Evolutionary conservation across 2,113 vertebrate genomes (phyloP), one percentile per base, ranked within the genome.

Genomic region (Seriola quinqueradiata): DNA sequence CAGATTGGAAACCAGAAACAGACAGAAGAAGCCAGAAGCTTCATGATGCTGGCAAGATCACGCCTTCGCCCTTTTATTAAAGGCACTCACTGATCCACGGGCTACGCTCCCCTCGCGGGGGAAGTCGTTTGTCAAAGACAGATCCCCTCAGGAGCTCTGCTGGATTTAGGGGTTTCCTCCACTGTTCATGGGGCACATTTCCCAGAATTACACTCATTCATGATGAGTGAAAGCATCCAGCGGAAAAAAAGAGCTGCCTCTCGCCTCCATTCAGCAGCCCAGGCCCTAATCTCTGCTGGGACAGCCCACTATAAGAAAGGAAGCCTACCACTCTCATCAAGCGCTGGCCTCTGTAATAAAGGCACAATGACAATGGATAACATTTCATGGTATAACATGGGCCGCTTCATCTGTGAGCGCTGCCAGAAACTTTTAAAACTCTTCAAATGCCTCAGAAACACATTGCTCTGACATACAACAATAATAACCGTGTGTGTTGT

Each of bases 161-260:
- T 74, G 91, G 88, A 94, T 90, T 93, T 93, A 90, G 81, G 87
- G 84, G 88, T 87, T 91, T 91, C 89, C 89, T 92, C 81, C 40
- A 40, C 83, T 81, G 81, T 87, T 93, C 87, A 80, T 4, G 75
- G 84, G 75, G 81, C 84, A 88, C 87, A 80, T 84, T 94, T 95
- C 93, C 90, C 87, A 92, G 89, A 95, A 92, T 93, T 88, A 81
- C 85, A 78, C 84, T 93, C 91, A 92, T 93, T 94, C 89, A 91
- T 86, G 85, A 92, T 75, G 81, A 87, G 86, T 92, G 89, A 93
- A 91, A 90, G 91, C 88, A 89, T 82, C 85, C 78, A 90, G 81
- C 77, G 81, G 28, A 65, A 42, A 71, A 13, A 83, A 77, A 79
- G 79, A 72, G 84, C 83, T 84, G 90, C 88, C 72, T 79, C 86